Percentiles rank a stretch among this genome's conserved stretches.
phyloP scores from a whole-genome alignment of 2,113 vertebrate species.

The Todiramphus saurophagus region DNA sequence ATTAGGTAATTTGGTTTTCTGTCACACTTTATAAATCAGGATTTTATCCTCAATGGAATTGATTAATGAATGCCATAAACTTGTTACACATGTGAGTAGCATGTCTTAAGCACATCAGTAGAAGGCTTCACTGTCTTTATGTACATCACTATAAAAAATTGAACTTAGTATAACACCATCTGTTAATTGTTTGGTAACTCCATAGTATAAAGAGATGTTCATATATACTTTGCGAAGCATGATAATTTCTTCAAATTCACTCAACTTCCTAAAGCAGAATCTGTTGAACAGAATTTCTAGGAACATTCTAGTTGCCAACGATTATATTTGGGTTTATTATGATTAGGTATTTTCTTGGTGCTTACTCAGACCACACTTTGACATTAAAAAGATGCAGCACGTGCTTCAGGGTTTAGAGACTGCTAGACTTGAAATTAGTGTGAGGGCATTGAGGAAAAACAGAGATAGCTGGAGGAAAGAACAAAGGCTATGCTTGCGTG shows the following conservation, averaged over 20 bases:
- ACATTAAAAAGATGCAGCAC: neutral
- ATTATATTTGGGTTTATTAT: neutral
- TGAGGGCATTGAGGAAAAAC: neutral
- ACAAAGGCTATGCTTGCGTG: neutral
- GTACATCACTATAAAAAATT: neutral
- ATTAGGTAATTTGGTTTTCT: neutral
- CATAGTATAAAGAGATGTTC: neutral
- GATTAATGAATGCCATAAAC: neutral
- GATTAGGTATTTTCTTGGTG: neutral
- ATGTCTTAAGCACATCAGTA: neutral
- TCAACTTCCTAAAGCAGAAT: neutral
- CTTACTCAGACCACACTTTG: neutral
- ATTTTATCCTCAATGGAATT: neutral
- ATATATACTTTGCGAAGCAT: neutral
- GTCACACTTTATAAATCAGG: neutral
- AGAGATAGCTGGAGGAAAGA: slow-evolving; percentile 15
- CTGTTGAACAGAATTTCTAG: neutral
- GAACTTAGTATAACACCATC: neutral
- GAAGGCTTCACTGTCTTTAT: neutral
- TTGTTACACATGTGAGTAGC: neutral
- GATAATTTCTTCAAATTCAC: neutral
- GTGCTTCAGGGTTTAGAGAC: neutral
- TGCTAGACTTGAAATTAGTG: neutral
- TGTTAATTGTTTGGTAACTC: neutral
- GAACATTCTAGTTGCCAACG: neutral